Conservation (phyloP, 2,888 invertebrate genomes). For the Cordilura impudica region DNA sequence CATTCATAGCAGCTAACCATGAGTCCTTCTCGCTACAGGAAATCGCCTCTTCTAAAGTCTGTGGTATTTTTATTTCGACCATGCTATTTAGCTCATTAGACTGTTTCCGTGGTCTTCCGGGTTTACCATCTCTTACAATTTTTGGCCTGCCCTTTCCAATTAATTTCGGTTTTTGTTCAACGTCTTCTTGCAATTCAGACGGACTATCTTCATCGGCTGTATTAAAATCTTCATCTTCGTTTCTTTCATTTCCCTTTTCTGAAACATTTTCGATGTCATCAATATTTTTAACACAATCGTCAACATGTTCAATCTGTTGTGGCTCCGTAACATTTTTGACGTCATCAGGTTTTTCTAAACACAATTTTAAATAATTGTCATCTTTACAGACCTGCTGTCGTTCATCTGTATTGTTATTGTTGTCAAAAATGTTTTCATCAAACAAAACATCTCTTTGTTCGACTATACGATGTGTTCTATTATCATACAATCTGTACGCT, state of each 20-base stretch:
- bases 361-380: not conserved
- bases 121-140: not conserved
- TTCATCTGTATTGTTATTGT: not conserved
- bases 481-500: slow-evolving; percentile 24
- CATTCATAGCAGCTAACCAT: slow-evolving; percentile 58
- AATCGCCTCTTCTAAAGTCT: not conserved
- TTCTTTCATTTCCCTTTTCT: too few species aligned
- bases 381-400: not conserved
- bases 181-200: not conserved
- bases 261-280: too few species aligned
- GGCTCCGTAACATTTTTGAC: not conserved
- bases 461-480: slow-evolving; percentile 1
- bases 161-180: slow-evolving; percentile 2
- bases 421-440: slow-evolving; percentile 12
- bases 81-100: not conserved
- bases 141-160: slow-evolving; percentile 2
- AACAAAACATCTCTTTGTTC: slow-evolving; percentile 36
- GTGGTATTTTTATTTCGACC: not conserved
- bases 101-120: slow-evolving; percentile 7
- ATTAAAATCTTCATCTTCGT: too few species aligned
- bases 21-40: not conserved
- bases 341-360: too few species aligned
- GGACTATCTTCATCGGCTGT: slow-evolving; percentile 11
- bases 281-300: not conserved
- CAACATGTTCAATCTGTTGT: not conserved